These are phyloP conservation scores for Eledone cirrhosa DNA, from an alignment of 2,888 invertebrate genomes.

Conservation along the genomic window DNA sequence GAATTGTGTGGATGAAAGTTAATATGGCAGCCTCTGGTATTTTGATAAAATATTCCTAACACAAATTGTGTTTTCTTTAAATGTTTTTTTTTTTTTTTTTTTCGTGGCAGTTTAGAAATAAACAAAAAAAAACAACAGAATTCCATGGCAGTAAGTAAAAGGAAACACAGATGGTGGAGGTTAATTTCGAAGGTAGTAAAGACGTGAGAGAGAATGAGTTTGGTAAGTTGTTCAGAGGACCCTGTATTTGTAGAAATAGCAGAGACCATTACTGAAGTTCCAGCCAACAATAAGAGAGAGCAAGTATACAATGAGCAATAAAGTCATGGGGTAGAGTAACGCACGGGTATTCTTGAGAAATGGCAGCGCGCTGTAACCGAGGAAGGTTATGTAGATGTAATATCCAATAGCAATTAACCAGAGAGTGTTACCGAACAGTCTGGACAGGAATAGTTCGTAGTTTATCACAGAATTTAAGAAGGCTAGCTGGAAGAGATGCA, in stretches of 20 bases:
- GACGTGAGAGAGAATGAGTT: not conserved
- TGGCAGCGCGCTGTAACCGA: conserved; percentile 93
- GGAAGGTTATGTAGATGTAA: conserved; percentile 95
- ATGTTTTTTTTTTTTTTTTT: too few relatives aligned
- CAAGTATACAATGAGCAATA: conserved; percentile 80
- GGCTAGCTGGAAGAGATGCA: conserved; percentile 91
- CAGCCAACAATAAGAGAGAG: conserved; percentile 80
- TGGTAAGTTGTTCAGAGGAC: conserved; percentile 66
- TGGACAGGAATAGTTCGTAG: conserved; percentile 80
- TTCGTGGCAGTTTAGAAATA: too few relatives aligned
- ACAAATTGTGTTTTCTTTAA: too few relatives aligned
- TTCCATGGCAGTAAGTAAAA: too few relatives aligned
- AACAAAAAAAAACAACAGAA: not conserved
- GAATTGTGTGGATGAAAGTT: too few relatives aligned
- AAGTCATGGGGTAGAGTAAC: conserved; percentile 84
- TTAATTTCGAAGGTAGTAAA: too few relatives aligned
- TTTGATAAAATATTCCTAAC: too few relatives aligned
- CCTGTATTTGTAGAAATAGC: conserved; percentile 84
- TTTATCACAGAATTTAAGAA: conserved; percentile 76
- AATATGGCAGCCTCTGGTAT: too few relatives aligned
- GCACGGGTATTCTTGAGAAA: conserved; percentile 85
- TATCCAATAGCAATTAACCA: conserved; percentile 91
- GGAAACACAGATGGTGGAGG: too few relatives aligned
- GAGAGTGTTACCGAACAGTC: conserved; percentile 87
- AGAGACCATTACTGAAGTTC: conserved; percentile 84